phyloP scores from a whole-genome alignment of 2,113 vertebrate species.

The Grantiella picta region DNA sequence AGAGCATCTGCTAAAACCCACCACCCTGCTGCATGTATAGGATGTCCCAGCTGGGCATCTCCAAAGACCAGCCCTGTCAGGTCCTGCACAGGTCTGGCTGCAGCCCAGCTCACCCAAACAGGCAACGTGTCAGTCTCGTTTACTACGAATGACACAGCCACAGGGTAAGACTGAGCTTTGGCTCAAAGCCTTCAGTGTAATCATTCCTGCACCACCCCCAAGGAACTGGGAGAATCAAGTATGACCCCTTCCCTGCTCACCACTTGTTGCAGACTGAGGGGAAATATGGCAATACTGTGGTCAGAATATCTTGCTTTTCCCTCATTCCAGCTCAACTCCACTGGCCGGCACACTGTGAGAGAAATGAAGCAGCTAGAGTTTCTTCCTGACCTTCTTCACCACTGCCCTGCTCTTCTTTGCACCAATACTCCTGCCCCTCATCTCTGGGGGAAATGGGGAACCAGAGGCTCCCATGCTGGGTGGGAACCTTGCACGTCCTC shows the following conservation, averaged over 20 bases:
- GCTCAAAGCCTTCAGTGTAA: neutral
- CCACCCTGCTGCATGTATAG: neutral
- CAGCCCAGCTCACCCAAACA: neutral
- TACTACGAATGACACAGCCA: neutral
- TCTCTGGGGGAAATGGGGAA: neutral
- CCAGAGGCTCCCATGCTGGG: neutral
- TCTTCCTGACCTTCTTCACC: neutral
- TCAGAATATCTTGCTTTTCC: neutral
- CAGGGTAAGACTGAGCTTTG: neutral
- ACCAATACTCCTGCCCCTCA: neutral
- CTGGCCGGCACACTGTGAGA: neutral
- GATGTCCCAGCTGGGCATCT: neutral
- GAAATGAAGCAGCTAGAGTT: neutral
- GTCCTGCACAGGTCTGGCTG: neutral
- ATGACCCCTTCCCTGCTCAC: neutral
- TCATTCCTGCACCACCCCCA: neutral
- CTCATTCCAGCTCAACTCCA: neutral
- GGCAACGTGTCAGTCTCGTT: neutral
- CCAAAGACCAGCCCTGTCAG: neutral
- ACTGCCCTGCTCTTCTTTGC: neutral
- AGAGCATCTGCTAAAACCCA: neutral
- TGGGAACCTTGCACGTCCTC: neutral
- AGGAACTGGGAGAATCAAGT: neutral
- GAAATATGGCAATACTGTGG: neutral
- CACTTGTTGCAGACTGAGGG: neutral